Base-by-base conservation (phyloP, 2,888 invertebrate genomes). In the Hoplodrina blanda region DNA sequence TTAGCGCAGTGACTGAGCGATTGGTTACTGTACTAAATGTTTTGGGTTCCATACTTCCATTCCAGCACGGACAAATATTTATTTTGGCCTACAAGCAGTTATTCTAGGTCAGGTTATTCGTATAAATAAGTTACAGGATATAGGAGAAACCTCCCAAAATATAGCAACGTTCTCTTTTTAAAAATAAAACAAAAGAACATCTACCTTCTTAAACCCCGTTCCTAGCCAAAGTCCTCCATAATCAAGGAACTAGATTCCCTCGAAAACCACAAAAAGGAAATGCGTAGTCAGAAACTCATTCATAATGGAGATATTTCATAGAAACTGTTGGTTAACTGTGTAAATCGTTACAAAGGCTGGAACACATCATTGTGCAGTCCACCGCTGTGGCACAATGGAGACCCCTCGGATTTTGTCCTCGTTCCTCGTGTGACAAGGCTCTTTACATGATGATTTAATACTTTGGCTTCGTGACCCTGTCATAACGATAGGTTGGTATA, bases 331-430 rank as follows among this genome's bases (percentile, higher is more conserved):
- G 20, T 54, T 65, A 80, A 69, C 77, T 69, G 69, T 80, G 55
- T 0, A 53, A 61, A 61, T 61, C 20, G 25, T 52, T 54, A 70
- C 55, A 69, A 65, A 78, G 59, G 62, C 62, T 62, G 49, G 62
- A 62, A 65, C 77, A 76, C 30, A 62, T 70, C 60, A 77, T 81
- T 81, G 81, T 81, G 63, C 49, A 62, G 78, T 81, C 78, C 19
- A 63, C 62, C 68, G 19, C 25, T 37, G 41, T 3, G 59, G 11
- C 25, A 81, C 78, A 81, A 78, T 76, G 70, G 77, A 59, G 70
- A 66, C 77, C 78, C 53, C 81, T 77, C 67, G 33, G 78, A 80
- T 76, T 78, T 52, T 50, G 71, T 55, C 57, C 81, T 3, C 57
- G 41, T 59, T 80, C 46, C 52, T 41, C 4, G 62, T 67, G 56